Conservation (phyloP, 2,888 invertebrate species). For the Periphyllus acericola region DNA sequence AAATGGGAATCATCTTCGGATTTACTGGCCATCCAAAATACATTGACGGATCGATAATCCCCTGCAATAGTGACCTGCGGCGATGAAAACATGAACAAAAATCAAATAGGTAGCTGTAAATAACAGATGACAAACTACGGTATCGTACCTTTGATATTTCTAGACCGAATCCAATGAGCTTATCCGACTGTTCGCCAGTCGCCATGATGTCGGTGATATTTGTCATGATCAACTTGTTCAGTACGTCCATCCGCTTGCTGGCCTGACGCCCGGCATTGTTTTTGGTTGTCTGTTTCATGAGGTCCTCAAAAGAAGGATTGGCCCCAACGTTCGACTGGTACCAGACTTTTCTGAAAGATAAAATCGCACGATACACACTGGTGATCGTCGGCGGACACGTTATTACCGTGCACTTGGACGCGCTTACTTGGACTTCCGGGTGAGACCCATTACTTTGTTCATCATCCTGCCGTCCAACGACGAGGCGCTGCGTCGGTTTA, state of each 20-base stretch:
- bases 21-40: slow-evolving; percentile 74
- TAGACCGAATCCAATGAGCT: slow-evolving; percentile 75
- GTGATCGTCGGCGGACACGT: neutral
- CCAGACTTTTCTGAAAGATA: slow-evolving; percentile 40
- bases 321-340: slow-evolving; percentile 48
- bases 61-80: slow-evolving; percentile 73
- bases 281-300: slow-evolving; percentile 46
- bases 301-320: slow-evolving; percentile 48
- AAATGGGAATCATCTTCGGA: slow-evolving; percentile 64
- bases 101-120: neutral
- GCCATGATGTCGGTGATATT: slow-evolving; percentile 82
- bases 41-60: slow-evolving; percentile 76
- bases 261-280: slow-evolving; percentile 36
- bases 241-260: slow-evolving; percentile 67
- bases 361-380: neutral
- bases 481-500: slow-evolving; percentile 28
- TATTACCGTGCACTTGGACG: no score
- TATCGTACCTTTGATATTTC: slow-evolving; percentile 76
- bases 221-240: slow-evolving; percentile 85
- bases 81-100: slow-evolving; percentile 60
- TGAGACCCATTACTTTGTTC: slow-evolving; percentile 58
- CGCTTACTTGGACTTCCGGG: slow-evolving; percentile 34
- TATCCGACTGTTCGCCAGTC: slow-evolving; percentile 74
- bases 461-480: slow-evolving; percentile 49
- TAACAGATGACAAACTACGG: neutral